phyloP scores from a whole-genome alignment of 2,888 invertebrate species.

The Leptarthrus brevirostris region DNA sequence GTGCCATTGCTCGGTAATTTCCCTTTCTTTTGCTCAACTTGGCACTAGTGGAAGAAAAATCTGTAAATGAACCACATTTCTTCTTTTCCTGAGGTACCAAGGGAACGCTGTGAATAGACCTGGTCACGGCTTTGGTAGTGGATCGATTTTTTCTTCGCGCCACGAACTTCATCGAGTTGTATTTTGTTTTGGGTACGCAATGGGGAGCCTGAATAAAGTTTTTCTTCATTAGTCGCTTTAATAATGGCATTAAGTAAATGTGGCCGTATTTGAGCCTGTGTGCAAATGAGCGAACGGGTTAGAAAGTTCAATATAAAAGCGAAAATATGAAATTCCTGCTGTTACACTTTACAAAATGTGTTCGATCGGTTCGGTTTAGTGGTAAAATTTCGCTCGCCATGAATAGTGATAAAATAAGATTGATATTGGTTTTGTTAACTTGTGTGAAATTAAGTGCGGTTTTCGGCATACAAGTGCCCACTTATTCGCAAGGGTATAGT shows the following conservation, averaged over 20 bases:
- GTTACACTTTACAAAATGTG: conserved; percentile 52
- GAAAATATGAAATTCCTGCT: conserved; percentile 49
- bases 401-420: conserved; percentile 7
- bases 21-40: conserved; percentile 44
- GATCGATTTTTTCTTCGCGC: background rate
- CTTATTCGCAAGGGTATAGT: conserved; percentile 16
- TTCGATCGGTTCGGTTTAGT: conserved; percentile 48
- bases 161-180: conserved; percentile 38
- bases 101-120: background rate
- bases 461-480: conserved; percentile 38
- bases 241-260: conserved; percentile 21
- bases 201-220: conserved; percentile 22
- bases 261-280: conserved; percentile 11
- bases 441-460: background rate
- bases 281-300: conserved; percentile 20
- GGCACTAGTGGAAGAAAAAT: conserved; percentile 6
- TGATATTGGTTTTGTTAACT: background rate
- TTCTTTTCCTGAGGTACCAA: conserved; percentile 21
- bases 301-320: conserved; percentile 53
- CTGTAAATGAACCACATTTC: conserved; percentile 36
- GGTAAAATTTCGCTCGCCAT: conserved; percentile 17
- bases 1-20: conserved; percentile 17
- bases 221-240: conserved; percentile 24
- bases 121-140: background rate
- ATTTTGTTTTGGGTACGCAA: conserved; percentile 4